phyloP scores from a whole-genome alignment of 1,140 invertebrate species.

The Hyles euphorbiae region DNA sequence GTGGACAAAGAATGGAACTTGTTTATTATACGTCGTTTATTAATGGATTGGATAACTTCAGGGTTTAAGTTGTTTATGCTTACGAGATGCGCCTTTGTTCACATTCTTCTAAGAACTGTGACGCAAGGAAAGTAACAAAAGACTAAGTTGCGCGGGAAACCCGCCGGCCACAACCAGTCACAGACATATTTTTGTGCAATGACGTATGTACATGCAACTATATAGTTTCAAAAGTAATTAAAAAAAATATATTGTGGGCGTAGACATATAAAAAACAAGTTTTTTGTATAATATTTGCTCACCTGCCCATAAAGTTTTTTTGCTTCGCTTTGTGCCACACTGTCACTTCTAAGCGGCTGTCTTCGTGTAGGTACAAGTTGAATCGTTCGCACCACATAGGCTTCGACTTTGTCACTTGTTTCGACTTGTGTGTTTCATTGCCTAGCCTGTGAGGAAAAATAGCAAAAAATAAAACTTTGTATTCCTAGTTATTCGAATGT shows the following conservation, averaged over 20 bases:
- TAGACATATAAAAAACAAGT: no score
- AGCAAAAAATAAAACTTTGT: no score
- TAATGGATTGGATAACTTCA: no score
- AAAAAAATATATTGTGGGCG: no score
- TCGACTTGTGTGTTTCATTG: conserved; percentile 58
- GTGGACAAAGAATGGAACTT: no score
- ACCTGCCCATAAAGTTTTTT: conserved; percentile 65
- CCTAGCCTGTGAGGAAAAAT: conserved; percentile 40
- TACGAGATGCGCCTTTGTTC: no score
- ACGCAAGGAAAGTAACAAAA: no score
- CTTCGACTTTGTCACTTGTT: conserved; percentile 56
- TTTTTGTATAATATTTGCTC: conserved; percentile 11
- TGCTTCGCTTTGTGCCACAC: conserved; percentile 67
- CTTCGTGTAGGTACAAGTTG: conserved; percentile 57
- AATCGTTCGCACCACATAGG: conserved; percentile 61
- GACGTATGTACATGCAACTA: background rate
- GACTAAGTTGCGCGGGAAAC: no score
- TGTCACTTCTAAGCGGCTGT: conserved; percentile 50
- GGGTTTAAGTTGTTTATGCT: no score
- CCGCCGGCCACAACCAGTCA: background rate
- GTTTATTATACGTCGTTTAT: background rate
- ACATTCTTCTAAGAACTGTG: no score
- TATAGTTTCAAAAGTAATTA: background rate
- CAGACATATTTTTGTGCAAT: background rate
- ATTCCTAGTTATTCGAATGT: no score